Evolutionary conservation across 2,113 vertebrate species (phyloP), one percentile per base, ranked within the genome.

Genomic region (Baryphthengus martii): DNA sequence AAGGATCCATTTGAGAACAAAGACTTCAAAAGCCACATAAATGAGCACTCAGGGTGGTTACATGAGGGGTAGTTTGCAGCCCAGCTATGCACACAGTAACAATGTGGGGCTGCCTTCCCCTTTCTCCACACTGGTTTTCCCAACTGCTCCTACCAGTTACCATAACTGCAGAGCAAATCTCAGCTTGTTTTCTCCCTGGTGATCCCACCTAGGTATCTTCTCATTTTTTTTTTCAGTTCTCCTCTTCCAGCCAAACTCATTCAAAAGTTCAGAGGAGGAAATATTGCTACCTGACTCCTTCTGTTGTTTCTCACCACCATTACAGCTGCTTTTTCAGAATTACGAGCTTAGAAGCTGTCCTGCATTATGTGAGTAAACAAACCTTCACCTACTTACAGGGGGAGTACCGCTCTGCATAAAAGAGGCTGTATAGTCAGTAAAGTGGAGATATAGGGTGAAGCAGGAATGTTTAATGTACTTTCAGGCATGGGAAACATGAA

Each of bases 11-110:
- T 96, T 97, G 92, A 96, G 88, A 94, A 81, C 81, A 97, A 94
- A 97, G 95, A 91, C 88, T 97, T 90, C 89, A 79, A 91, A 97
- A 97, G 88, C 58, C 68, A 68, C 74, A 44, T 61, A 96, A 97
- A 59, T 81, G 35, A 82, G 94, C 91, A 77, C 71, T 72, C 1
- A 6, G 87, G 93, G 72, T 7, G 1, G 2, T 59, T 53, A 23
- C 49, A 94, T 91, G 95, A 91, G 96, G 85, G 58, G 58, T 26
- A 81, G 47, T 40, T 73, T 83, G 52, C 58, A 78, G 73, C 94
- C 59, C n/a, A 53, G 81, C 85, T 68, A 6, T 49, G 66, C 67
- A 91, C 56, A 77, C 2, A 15, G 70, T 40, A 77, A 13, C 21
- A 11, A 37, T 79, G 49, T 4, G 7, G 35, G 15, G 23, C 39